These are phyloP conservation scores for Muschampia staudingeri DNA, from an alignment of 2,888 invertebrate genomes.

Conservation along the genomic window DNA sequence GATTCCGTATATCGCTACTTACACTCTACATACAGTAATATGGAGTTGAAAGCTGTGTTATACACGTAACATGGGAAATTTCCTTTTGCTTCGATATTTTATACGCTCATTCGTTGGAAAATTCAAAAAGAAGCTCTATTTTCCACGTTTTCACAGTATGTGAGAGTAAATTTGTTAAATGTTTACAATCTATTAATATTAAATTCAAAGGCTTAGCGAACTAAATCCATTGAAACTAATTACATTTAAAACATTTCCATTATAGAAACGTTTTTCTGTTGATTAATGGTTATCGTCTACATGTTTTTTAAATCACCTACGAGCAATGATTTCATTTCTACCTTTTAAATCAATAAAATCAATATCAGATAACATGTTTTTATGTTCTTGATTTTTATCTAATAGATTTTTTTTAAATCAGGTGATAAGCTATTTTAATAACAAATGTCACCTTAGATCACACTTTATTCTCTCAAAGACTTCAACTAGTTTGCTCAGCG, in stretches of 20 bases:
- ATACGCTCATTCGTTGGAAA: slow-evolving; percentile 1
- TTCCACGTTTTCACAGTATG: background rate
- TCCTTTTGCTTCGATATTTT: slow-evolving; percentile 15
- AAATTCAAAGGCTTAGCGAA: background rate
- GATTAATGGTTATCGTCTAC: no score
- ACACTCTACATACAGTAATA: slow-evolving; percentile 15
- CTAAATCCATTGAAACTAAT: background rate
- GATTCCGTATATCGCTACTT: slow-evolving; percentile 10
- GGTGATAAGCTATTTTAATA: no score
- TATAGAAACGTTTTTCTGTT: no score
- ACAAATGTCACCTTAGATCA: no score
- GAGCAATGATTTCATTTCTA: no score
- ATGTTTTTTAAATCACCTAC: no score
- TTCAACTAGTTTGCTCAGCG: no score
- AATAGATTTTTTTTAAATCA: no score
- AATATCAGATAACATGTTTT: no score
- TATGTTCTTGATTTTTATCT: no score
- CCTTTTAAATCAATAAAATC: no score
- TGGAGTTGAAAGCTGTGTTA: slow-evolving; percentile 29
- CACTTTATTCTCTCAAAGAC: no score
- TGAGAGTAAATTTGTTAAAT: background rate
- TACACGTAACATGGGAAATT: slow-evolving; percentile 7
- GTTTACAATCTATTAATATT: background rate
- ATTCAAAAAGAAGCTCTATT: slow-evolving; percentile 19
- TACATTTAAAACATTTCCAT: background rate